These are phyloP conservation scores for Drosophila meridiana DNA, from an alignment of 2,888 invertebrate genomes.

Conservation along the genomic window DNA sequence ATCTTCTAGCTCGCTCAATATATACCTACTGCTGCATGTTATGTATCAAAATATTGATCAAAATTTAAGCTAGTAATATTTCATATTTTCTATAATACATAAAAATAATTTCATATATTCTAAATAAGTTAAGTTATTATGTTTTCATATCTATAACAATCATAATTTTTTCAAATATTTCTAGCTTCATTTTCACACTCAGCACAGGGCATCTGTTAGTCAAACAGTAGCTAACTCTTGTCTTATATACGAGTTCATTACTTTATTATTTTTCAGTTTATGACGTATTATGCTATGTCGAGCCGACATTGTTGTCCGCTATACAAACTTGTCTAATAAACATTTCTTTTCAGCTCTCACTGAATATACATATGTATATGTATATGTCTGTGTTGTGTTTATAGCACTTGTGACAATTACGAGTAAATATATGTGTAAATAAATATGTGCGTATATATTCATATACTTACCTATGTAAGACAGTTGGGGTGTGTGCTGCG, in stretches of 20 bases:
- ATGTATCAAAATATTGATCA: too few relatives aligned
- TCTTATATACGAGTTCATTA: conserved; percentile 13
- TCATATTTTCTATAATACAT: too few relatives aligned
- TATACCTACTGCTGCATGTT: too few relatives aligned
- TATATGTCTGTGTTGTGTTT: conserved; percentile 12
- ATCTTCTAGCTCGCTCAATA: not conserved
- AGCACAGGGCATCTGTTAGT: not conserved
- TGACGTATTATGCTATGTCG: conserved; percentile 48
- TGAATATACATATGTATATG: conserved; percentile 4
- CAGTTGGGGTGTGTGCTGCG: conserved; percentile 54
- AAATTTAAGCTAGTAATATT: too few relatives aligned
- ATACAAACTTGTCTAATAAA: conserved; percentile 65
- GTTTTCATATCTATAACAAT: too few relatives aligned
- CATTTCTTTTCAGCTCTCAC: conserved; percentile 52
- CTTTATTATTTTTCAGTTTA: conserved; percentile 33
- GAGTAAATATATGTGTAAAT: not conserved
- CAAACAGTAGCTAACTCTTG: not conserved
- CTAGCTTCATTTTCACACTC: not conserved
- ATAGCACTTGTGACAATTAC: conserved; percentile 41
- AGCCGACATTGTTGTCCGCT: conserved; percentile 29
- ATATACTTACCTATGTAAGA: not conserved
- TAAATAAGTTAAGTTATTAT: too few relatives aligned
- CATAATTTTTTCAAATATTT: not conserved
- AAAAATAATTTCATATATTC: too few relatives aligned
- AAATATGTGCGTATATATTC: not conserved